Base-by-base conservation (phyloP, 2,888 invertebrate species). In the Eristalis pertinax region DNA sequence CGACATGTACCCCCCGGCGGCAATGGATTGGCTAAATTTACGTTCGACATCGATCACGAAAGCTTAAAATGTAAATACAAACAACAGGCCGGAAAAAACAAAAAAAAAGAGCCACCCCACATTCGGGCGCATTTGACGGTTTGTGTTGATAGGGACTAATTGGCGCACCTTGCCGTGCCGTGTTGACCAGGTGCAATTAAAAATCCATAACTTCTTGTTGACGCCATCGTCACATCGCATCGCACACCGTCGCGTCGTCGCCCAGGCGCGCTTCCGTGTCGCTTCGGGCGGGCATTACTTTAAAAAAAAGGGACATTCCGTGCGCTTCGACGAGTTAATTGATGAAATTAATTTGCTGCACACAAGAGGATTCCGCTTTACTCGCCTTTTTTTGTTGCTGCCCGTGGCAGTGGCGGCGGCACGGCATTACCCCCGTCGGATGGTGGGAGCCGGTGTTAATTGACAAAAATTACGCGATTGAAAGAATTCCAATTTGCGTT, bases 111-210 rank as follows among this genome's bases (percentile, higher is more conserved):
- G 58, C 58, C 24, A 50, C n/a, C 38, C 22, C 62, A 67, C 86
- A 13, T 38, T n/a, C n/a, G 38, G 38, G 67, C 19, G 1, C 19
- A 19, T 50, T 2, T n/a, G 7, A 19, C 50, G 19, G 74, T 69
- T 86, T 78, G 78, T 63, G 82, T 78, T 86, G 82, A 86, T 78
- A 75, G 77, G 74, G 74, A 83, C 86, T 86, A 86, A 86, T 86
- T 86, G 86, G 82, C 78, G 82, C 83, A 82, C 86, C 78, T 75
- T 75, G 65, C 64, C 68, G 41, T 67, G 60, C 69, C 67, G 38
- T 69, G 77, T 81, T 73, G 81, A 81, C 81, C 81, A 77, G 73
- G 73, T 77, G 77, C 81, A 77, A 85, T 85, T 77, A 81, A 81
- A 85, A 72, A 72, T 76, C 76, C 68, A 85, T 76, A 43, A 24